phyloP scores from a whole-genome alignment of 1,140 invertebrate species.

The Hesperophylax magnus region DNA sequence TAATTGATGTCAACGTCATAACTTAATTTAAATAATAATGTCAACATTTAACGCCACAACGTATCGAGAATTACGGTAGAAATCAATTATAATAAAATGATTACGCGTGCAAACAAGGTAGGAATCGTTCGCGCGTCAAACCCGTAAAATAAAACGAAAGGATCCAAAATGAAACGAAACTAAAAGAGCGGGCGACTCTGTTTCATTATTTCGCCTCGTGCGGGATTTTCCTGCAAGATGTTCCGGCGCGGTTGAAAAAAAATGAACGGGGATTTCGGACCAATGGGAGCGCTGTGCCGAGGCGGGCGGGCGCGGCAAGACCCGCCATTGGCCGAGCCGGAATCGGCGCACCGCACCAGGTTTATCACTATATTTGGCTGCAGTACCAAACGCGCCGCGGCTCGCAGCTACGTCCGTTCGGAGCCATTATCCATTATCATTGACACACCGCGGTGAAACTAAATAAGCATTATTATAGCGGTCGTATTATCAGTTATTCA shows the following conservation, averaged over 20 bases:
- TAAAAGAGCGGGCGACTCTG: slow-evolving; percentile 1
- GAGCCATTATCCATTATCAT: slow-evolving; percentile 30
- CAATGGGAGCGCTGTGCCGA: slow-evolving; percentile 22
- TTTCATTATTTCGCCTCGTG: slow-evolving; percentile 28
- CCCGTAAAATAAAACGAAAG: slow-evolving; percentile 30
- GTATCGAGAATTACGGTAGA: no score
- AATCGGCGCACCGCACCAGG: slow-evolving; percentile 26
- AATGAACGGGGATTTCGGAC: slow-evolving; percentile 11
- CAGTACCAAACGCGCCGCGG: slow-evolving; percentile 38
- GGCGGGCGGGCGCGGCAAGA: slow-evolving; percentile 35
- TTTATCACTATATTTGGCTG: slow-evolving; percentile 41
- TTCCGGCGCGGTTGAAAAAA: slow-evolving; percentile 32
- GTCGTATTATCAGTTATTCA: slow-evolving; percentile 40
- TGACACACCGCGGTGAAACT: slow-evolving; percentile 4
- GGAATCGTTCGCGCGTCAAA: not conserved
- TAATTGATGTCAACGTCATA: no score
- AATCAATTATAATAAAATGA: no score
- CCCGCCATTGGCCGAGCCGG: slow-evolving; percentile 26
- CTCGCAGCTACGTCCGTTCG: slow-evolving; percentile 37
- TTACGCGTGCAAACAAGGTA: no score
- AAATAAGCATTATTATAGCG: slow-evolving; percentile 14
- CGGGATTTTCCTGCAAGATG: slow-evolving; percentile 36
- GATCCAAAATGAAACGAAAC: not conserved
- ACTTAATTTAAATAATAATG: no score
- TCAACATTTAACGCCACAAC: no score